Evolutionary conservation across 2,888 invertebrate genomes (phyloP).

Genomic region (Drosophila fungiperda): DNA sequence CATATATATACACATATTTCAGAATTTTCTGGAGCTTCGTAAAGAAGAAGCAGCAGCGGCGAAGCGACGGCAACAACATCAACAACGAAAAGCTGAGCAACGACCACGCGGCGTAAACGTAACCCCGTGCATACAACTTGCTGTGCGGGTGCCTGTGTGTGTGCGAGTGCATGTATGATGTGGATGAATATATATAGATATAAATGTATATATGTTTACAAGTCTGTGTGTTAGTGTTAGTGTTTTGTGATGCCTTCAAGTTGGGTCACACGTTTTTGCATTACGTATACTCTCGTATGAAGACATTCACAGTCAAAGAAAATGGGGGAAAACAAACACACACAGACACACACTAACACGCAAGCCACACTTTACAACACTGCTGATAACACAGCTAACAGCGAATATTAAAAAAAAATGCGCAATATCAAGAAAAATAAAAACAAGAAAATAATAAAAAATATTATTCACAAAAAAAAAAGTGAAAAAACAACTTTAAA

Average conservation of each 20-base stretch:
- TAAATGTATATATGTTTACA: background rate
- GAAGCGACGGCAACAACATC: constrained; percentile 10
- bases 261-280: constrained; percentile 55
- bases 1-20: constrained; percentile 6
- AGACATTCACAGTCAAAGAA: constrained; percentile 18
- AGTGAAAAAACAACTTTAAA: constrained; percentile 21
- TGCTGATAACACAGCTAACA: constrained; percentile 55
- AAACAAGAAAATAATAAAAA: constrained; percentile 3
- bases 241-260: constrained; percentile 45
- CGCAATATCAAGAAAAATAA: constrained; percentile 27
- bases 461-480: constrained; percentile 1
- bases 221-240: constrained; percentile 7
- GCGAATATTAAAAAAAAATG: constrained; percentile 27
- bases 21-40: constrained; percentile 59
- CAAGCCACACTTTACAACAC: constrained; percentile 21
- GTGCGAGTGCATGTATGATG: background rate
- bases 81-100: constrained; percentile 49
- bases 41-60: constrained; percentile 7
- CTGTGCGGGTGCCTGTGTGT: constrained; percentile 1
- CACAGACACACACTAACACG: constrained; percentile 6
- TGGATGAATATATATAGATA: background rate
- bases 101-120: constrained; percentile 81
- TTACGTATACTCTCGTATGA: constrained; percentile 57
- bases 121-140: constrained; percentile 48
- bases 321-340: constrained; percentile 26